Percentiles rank a stretch among this genome's conserved stretches.
These are phyloP conservation scores for Machimus rusticus DNA, from an alignment of 2,888 invertebrate species.

Conservation along the genomic window DNA sequence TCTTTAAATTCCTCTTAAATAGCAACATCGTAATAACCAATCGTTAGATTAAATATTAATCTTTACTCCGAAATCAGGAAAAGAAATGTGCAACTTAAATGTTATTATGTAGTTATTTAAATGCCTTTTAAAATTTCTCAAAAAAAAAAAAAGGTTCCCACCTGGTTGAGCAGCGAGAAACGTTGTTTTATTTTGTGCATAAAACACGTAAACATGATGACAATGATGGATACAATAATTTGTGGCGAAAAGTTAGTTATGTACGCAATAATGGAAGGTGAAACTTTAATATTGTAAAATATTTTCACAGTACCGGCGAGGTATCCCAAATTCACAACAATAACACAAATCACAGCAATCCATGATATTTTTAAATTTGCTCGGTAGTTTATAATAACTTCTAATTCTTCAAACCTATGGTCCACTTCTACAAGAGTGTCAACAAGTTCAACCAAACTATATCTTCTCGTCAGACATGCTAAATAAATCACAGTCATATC, in stretches of 20 bases:
- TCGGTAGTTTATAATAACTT: conserved; percentile 56
- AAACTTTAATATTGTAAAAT: conserved; percentile 42
- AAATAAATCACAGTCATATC: conserved; percentile 57
- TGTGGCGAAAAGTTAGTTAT: conserved; percentile 55
- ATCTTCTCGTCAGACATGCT: conserved; percentile 54
- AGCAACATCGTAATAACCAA: too few relatives aligned
- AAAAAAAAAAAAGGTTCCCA: background rate
- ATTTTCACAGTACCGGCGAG: conserved; percentile 49
- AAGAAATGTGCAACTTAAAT: background rate
- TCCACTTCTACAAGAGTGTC: conserved; percentile 56
- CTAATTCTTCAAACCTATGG: conserved; percentile 53
- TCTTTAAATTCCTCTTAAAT: background rate
- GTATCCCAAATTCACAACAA: conserved; percentile 54
- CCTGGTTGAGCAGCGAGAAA: conserved; percentile 54
- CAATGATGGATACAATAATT: conserved; percentile 53
- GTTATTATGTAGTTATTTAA: too few relatives aligned
- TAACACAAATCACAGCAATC: conserved; percentile 52
- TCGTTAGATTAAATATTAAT: too few relatives aligned
- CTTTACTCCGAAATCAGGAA: background rate
- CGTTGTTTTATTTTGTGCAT: conserved; percentile 53
- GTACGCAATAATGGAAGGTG: conserved; percentile 47
- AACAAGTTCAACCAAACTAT: conserved; percentile 55
- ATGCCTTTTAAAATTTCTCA: background rate
- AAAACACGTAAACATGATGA: conserved; percentile 51
- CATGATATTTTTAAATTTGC: conserved; percentile 55